phyloP scores from a whole-genome alignment of 1,140 invertebrate species.

The Bombyx mori region ASM3026992v2 NC_085112.1:11884001-11884500 shows the following conservation, averaged over 20 bases:
- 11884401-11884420: constrained; percentile 49
- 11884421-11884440: constrained; percentile 40
- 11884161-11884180: too few relatives aligned
- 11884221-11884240: too few relatives aligned
- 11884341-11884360: constrained; percentile 12
- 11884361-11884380: constrained; percentile 37
- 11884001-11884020: too few relatives aligned
- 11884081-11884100: too few relatives aligned
- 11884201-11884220: too few relatives aligned
- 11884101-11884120: too few relatives aligned
- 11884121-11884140: too few relatives aligned
- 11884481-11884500: constrained; percentile 17
- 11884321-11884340: constrained; percentile 18
- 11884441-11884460: constrained; percentile 45
- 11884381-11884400: constrained; percentile 52
- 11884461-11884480: constrained; percentile 46
- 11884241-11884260: background rate
- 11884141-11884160: too few relatives aligned
- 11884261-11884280: constrained; percentile 12
- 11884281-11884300: constrained; percentile 12
- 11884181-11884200: too few relatives aligned
- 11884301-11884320: constrained; percentile 8
- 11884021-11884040: too few relatives aligned
- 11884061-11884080: too few relatives aligned
- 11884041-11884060: too few relatives aligned